These are phyloP conservation scores for Gallinago paraguaiae DNA, from an alignment of 2,113 vertebrate species.

Conservation along the genomic window DNA sequence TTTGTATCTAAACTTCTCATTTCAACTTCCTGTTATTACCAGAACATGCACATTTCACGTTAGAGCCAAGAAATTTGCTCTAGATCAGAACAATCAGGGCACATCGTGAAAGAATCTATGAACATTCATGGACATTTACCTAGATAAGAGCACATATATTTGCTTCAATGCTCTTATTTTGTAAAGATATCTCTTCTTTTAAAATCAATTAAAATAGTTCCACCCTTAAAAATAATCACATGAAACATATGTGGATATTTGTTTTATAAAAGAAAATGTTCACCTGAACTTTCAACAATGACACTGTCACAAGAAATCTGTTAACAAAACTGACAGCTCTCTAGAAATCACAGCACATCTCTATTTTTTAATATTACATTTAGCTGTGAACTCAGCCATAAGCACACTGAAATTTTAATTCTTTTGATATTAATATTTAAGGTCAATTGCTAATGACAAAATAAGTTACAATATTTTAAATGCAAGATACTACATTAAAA, in stretches of 20 bases:
- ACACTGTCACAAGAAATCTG: accelerated
- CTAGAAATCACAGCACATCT: background rate
- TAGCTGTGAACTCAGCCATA: background rate
- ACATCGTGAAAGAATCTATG: background rate
- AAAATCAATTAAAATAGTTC: background rate
- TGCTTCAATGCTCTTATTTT: background rate
- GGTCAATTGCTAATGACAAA: background rate
- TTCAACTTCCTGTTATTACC: background rate
- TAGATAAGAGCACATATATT: background rate
- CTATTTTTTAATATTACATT: background rate
- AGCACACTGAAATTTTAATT: background rate
- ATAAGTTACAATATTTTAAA: background rate
- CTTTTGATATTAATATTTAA: background rate
- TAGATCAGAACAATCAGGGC: background rate
- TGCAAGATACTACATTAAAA: background rate
- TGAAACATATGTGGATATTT: background rate
- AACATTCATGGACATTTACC: background rate
- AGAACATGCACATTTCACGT: background rate
- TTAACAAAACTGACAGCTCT: background rate
- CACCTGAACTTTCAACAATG: background rate
- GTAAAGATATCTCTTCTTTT: background rate
- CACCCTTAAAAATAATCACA: background rate
- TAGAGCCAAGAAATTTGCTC: background rate
- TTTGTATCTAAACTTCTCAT: background rate
- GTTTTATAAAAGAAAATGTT: background rate